phyloP scores from a whole-genome alignment of 1,140 invertebrate genomes.

The Ostrea edulis region DNA sequence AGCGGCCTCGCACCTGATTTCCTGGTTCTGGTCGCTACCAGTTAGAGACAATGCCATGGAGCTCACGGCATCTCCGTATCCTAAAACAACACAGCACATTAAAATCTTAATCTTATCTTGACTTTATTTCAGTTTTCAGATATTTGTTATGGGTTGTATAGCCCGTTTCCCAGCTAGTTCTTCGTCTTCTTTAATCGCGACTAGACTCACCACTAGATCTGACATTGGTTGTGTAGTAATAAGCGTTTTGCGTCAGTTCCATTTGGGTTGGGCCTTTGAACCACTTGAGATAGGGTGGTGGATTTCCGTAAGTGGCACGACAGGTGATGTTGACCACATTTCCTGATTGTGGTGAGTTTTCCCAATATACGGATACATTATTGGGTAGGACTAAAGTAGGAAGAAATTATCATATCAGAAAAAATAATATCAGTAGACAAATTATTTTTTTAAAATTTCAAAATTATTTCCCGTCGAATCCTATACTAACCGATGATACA shows the following conservation, averaged over 20 bases:
- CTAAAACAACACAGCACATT: slow-evolving; percentile 6
- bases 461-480: too few relatives aligned
- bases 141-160: neutral
- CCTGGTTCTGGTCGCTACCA: slow-evolving; percentile 25
- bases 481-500: too few relatives aligned
- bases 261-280: slow-evolving; percentile 50
- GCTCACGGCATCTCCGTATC: slow-evolving; percentile 54
- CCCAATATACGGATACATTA: slow-evolving; percentile 64
- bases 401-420: neutral
- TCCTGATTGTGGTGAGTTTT: slow-evolving; percentile 46
- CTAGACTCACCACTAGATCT: slow-evolving; percentile 48
- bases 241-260: slow-evolving; percentile 46
- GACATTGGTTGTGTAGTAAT: slow-evolving; percentile 57
- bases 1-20: slow-evolving; percentile 54
- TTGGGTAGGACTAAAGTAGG: slow-evolving; percentile 57
- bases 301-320: slow-evolving; percentile 54
- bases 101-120: neutral
- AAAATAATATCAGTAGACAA: neutral
- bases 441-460: too few relatives aligned
- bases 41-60: slow-evolving; percentile 40
- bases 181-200: neutral
- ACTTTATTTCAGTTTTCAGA: neutral
- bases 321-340: slow-evolving; percentile 61
- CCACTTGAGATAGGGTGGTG: slow-evolving; percentile 57
- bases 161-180: too few relatives aligned